A percentile compares a stretch with the other conserved stretches of the same genome.
Evolutionary conservation across 1,140 invertebrate genomes (phyloP).

Genomic region (Bombus turneri): DNA sequence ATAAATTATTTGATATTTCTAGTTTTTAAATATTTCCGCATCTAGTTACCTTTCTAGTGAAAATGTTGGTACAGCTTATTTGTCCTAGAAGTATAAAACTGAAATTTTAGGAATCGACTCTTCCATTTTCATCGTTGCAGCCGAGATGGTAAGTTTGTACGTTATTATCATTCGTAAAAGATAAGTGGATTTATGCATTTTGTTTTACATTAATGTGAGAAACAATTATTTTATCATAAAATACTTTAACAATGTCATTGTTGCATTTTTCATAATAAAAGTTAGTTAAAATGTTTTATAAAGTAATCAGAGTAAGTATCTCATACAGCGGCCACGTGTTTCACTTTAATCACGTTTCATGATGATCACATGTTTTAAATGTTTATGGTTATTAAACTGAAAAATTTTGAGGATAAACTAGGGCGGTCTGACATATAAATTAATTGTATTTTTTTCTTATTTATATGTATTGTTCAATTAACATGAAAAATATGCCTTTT

Average conservation of each 20-base stretch:
- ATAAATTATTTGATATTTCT: not conserved
- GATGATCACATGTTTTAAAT: slow-evolving; percentile 52
- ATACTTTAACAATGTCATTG: not conserved
- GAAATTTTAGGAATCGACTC: not conserved
- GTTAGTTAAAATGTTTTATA: not conserved
- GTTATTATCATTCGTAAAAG: not conserved
- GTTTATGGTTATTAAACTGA: slow-evolving; percentile 72
- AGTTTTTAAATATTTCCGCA: not conserved
- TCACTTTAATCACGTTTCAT: not conserved
- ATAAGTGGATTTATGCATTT: not conserved
- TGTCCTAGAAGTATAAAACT: not conserved
- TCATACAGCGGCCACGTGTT: slow-evolving; percentile 8
- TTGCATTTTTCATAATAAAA: not conserved
- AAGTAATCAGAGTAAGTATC: not conserved
- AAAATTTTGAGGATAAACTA: slow-evolving; percentile 81
- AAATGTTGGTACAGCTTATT: not conserved
- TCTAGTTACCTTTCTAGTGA: not conserved
- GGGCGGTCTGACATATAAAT: slow-evolving; percentile 81
- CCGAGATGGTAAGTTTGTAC: slow-evolving; percentile 65
- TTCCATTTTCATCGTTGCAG: slow-evolving; percentile 68
- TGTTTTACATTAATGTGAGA: not conserved
- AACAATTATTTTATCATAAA: not conserved
- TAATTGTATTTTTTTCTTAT: not conserved
- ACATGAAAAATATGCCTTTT: slow-evolving; percentile 75
- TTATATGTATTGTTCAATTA: not conserved